Conservation (phyloP, 1,140 invertebrate species). For the Cotesia typhae region DNA sequence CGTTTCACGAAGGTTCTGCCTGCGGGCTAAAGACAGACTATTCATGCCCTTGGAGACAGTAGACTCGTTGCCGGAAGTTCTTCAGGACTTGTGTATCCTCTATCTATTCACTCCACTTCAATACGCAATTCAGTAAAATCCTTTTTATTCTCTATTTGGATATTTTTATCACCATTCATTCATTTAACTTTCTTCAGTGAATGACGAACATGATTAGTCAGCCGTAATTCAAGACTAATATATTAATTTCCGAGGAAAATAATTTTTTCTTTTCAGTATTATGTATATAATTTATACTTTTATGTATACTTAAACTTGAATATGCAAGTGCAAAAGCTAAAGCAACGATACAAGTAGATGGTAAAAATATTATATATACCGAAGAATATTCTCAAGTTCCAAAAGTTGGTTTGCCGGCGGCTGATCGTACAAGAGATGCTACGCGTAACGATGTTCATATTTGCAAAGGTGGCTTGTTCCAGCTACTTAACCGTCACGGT, state of each 20-base stretch:
- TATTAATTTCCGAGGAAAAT: no score
- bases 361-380: conserved; percentile 6
- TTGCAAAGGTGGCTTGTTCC: conserved; percentile 53
- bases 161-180: conserved; percentile 31
- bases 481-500: conserved; percentile 58
- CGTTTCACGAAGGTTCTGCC: conserved; percentile 34
- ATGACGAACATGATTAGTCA: no score
- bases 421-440: background rate
- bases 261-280: no score
- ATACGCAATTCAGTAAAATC: conserved; percentile 11
- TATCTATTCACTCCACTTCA: conserved; percentile 37
- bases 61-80: conserved; percentile 38
- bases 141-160: background rate
- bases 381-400: conserved; percentile 5
- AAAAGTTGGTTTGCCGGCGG: conserved; percentile 2
- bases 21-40: conserved; percentile 36
- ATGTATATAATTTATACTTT: no score
- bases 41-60: conserved; percentile 34
- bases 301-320: no score
- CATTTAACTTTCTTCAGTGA: background rate
- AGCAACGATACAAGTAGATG: background rate
- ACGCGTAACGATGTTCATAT: conserved; percentile 42
- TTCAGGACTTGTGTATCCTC: conserved; percentile 26
- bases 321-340: background rate
- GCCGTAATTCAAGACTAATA: no score